Evolutionary conservation across 2,113 vertebrate genomes (phyloP).

Genomic region (Petrocephalus zakoni): DNA sequence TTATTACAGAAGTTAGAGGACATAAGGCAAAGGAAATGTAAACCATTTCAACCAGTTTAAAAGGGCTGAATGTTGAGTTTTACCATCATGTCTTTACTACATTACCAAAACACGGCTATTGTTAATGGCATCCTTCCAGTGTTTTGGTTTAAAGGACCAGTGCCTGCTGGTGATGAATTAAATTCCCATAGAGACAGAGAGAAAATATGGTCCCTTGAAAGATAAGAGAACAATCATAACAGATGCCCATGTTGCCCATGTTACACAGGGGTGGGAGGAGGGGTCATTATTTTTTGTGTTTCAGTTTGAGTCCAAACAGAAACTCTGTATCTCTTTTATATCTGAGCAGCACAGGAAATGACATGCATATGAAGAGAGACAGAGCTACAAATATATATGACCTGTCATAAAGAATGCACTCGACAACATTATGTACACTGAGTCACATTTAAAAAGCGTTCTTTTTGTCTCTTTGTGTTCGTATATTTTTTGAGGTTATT

Average conservation of each 20-base stretch:
- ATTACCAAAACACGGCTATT: neutral
- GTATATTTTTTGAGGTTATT: neutral
- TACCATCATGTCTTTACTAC: neutral
- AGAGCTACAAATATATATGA: neutral
- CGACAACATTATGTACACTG: neutral
- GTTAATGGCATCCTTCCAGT: neutral
- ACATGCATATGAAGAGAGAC: neutral
- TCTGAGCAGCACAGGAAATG: neutral
- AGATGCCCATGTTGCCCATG: neutral
- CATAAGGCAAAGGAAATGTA: neutral
- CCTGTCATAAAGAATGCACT: neutral
- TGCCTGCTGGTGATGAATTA: neutral
- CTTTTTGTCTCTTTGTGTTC: neutral
- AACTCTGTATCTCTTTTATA: neutral
- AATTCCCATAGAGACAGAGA: neutral
- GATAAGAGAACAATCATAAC: neutral
- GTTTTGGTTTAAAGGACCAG: neutral
- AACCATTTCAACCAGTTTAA: neutral
- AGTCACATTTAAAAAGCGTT: neutral
- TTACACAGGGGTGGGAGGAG: neutral
- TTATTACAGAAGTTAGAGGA: neutral
- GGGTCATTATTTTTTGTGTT: neutral
- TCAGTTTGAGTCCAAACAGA: slow-evolving; percentile 12
- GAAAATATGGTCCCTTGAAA: neutral
- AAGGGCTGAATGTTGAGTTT: neutral